Conservation (phyloP, 1,140 invertebrate genomes). For the Euwallacea similis region DNA sequence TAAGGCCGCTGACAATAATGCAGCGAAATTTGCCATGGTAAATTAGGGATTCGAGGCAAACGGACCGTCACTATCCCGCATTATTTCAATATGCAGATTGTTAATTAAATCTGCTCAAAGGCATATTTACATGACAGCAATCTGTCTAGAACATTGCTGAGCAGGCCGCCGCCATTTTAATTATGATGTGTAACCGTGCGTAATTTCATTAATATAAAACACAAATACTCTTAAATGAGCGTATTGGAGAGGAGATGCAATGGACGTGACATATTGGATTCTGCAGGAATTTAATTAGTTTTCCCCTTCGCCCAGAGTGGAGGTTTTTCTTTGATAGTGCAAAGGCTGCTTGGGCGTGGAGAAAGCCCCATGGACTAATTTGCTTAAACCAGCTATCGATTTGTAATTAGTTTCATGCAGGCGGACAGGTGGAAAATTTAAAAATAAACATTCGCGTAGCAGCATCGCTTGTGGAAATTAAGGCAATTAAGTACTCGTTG, state of each 20-base stretch:
- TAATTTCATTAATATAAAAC: constrained; percentile 52
- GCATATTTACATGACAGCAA: constrained; percentile 55
- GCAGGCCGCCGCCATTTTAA: constrained; percentile 48
- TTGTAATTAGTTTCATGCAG: constrained; percentile 31
- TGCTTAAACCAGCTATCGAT: constrained; percentile 25
- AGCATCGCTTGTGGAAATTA: constrained; percentile 42
- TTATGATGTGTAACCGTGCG: constrained; percentile 52
- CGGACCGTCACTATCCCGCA: constrained; percentile 49
- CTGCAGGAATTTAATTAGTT: constrained; percentile 1
- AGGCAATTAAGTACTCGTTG: constrained; percentile 45
- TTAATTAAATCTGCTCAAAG: constrained; percentile 53
- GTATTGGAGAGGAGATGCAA: constrained; percentile 13
- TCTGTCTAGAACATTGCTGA: constrained; percentile 51
- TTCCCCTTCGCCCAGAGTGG: background rate
- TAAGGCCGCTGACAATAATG: constrained; percentile 27
- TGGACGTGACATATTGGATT: background rate
- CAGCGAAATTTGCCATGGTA: constrained; percentile 39
- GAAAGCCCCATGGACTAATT: background rate
- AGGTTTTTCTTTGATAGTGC: background rate
- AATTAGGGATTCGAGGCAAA: constrained; percentile 46
- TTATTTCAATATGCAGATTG: constrained; percentile 55
- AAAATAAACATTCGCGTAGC: constrained; percentile 35
- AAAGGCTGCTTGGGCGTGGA: background rate
- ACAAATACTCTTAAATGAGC: constrained; percentile 12
- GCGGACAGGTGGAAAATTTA: constrained; percentile 39